Evolutionary conservation across 2,797 vertebrate species (phyloP).

Genomic region (Characodon lateralis): DNA sequence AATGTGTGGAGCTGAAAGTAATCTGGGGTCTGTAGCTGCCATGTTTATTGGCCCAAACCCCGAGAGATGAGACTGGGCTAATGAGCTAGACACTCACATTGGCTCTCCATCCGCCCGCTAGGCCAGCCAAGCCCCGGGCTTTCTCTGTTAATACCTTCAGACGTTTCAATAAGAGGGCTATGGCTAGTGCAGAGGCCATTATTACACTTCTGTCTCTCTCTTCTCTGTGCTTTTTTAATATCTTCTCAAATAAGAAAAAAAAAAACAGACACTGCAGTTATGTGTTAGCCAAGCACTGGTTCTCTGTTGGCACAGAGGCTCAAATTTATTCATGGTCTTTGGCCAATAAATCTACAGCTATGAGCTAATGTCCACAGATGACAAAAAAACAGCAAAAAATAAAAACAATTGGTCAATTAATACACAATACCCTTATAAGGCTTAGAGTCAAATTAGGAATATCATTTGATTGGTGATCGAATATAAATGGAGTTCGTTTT

Average conservation of each 20-base stretch:
- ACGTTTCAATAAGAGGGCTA: conserved; percentile 81
- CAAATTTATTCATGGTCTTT: conserved; percentile 51
- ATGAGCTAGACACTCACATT: conserved; percentile 76
- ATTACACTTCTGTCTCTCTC: conserved; percentile 77
- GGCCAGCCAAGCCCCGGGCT: conserved; percentile 75
- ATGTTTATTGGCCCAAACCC: conserved; percentile 86
- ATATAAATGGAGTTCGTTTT: background rate
- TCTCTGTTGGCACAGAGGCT: conserved; percentile 54
- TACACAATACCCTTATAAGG: conserved; percentile 4
- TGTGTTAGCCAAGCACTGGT: conserved; percentile 50
- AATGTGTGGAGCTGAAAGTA: conserved; percentile 77
- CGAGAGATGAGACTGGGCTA: conserved; percentile 78
- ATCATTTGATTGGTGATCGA: no score
- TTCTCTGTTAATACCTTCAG: conserved; percentile 81
- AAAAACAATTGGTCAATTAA: background rate
- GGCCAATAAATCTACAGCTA: conserved; percentile 40
- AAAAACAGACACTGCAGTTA: conserved; percentile 67
- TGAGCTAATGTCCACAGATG: conserved; percentile 20
- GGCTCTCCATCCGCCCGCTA: conserved; percentile 56
- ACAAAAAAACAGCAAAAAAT: conserved; percentile 8
- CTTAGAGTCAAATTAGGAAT: conserved; percentile 2
- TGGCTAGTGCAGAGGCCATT: conserved; percentile 72
- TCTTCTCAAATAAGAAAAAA: conserved; percentile 60
- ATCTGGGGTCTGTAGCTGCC: conserved; percentile 86
- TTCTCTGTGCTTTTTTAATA: conserved; percentile 80